These are phyloP conservation scores for Seriola aureovittata DNA, from an alignment of 2,113 vertebrate genomes.

Conservation along the genomic window DNA sequence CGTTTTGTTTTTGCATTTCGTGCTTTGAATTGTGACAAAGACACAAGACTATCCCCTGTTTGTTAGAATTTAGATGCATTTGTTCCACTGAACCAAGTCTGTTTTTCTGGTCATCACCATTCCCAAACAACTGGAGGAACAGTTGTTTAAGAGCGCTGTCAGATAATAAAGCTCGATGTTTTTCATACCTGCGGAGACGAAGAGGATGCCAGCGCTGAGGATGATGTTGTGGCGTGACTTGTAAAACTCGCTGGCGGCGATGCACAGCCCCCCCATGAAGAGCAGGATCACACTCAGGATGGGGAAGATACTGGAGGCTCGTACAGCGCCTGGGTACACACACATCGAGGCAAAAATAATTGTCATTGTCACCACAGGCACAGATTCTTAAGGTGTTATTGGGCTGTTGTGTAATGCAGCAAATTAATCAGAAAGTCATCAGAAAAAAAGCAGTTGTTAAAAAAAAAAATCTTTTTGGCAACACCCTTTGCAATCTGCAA, in stretches of 20 bases:
- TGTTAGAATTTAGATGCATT: too few species aligned
- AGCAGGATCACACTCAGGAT: constrained; percentile 99
- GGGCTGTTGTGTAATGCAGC: background rate
- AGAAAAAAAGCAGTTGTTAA: background rate
- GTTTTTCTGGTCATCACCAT: too few species aligned
- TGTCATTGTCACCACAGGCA: background rate
- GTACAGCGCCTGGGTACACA: constrained; percentile 91
- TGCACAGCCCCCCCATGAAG: constrained; percentile 99
- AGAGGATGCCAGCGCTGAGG: constrained; percentile 97
- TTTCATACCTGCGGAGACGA: constrained; percentile 94
- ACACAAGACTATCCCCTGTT: too few species aligned
- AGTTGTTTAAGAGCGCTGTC: background rate
- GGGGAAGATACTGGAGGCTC: constrained; percentile 99
- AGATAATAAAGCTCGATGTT: background rate
- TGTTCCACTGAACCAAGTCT: too few species aligned
- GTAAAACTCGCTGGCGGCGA: constrained; percentile 99
- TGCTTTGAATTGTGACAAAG: too few species aligned
- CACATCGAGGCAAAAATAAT: background rate
- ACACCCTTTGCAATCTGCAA: background rate
- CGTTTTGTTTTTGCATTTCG: too few species aligned
- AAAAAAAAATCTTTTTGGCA: too few species aligned
- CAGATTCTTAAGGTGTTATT: background rate
- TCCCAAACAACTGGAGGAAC: too few species aligned
- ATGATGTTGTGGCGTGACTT: constrained; percentile 99
- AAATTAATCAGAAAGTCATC: background rate